phyloP scores from a whole-genome alignment of 2,797 vertebrate genomes.

The Gephyroberyx darwinii region DNA sequence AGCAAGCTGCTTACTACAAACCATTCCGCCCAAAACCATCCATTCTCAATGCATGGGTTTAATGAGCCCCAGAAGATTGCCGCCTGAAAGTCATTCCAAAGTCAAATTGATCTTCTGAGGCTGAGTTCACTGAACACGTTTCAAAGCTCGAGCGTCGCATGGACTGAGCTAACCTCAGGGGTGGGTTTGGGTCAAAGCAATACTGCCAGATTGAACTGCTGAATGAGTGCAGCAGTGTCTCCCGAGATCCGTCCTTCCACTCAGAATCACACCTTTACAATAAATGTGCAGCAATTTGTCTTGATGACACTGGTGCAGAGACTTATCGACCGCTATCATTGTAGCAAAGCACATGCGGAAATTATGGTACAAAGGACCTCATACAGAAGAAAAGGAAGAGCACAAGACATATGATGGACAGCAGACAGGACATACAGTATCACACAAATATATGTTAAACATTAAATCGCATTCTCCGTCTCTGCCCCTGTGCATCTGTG shows the following conservation, averaged over 20 bases:
- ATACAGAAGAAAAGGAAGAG: neutral
- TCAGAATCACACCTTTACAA: neutral
- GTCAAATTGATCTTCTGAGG: slow-evolving; percentile 48
- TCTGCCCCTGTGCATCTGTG: slow-evolving; percentile 34
- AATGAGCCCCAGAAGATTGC: slow-evolving; percentile 67
- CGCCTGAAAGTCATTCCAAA: slow-evolving; percentile 65
- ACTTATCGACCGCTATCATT: neutral
- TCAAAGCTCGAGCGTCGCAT: slow-evolving; percentile 37
- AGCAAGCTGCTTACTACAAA: slow-evolving; percentile 41
- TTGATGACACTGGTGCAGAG: neutral
- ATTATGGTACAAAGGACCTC: neutral
- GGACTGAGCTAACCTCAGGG: slow-evolving; percentile 37
- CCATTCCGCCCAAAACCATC: no score
- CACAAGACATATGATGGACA: neutral
- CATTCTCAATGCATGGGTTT: slow-evolving; percentile 58
- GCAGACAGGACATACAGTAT: slow-evolving; percentile 2
- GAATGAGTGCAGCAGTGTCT: slow-evolving; percentile 16
- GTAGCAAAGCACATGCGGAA: no score
- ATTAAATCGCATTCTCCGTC: slow-evolving; percentile 17
- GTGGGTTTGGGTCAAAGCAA: slow-evolving; percentile 39
- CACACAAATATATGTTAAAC: slow-evolving; percentile 10
- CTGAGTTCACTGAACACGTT: slow-evolving; percentile 43
- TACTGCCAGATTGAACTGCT: slow-evolving; percentile 30
- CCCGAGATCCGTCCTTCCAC: slow-evolving; percentile 16
- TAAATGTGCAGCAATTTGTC: no score